Evolutionary conservation across 2,888 invertebrate species (phyloP).

Genomic region (Deilephila porcellus): DNA sequence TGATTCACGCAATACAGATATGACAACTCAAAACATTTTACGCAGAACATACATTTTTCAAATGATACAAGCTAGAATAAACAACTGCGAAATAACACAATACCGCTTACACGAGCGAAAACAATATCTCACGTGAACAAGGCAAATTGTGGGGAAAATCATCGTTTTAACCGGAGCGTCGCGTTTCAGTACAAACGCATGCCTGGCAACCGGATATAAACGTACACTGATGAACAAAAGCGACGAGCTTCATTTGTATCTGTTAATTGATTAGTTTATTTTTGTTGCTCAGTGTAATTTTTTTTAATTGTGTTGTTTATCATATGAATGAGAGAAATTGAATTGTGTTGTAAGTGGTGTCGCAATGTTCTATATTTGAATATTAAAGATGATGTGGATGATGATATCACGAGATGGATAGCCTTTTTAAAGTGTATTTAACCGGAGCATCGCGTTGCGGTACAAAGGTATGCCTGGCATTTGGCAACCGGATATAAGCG

Average conservation of each 20-base stretch:
- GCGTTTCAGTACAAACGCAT: constrained; percentile 8
- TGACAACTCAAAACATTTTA: too few species aligned
- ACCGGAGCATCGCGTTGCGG: background rate
- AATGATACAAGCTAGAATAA: background rate
- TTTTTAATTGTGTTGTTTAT: too few species aligned
- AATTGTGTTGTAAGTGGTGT: too few species aligned
- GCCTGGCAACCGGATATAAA: background rate
- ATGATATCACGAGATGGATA: too few species aligned
- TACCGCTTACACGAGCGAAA: background rate
- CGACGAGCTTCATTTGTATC: background rate
- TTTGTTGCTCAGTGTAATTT: background rate
- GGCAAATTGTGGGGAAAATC: constrained; percentile 31
- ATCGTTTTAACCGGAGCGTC: constrained; percentile 22
- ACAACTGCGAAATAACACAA: constrained; percentile 7
- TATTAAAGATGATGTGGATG: too few species aligned
- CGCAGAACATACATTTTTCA: background rate
- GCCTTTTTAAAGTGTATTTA: background rate
- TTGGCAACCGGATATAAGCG: constrained; percentile 1
- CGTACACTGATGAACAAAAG: constrained; percentile 7
- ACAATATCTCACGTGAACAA: constrained; percentile 27
- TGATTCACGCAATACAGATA: too few species aligned
- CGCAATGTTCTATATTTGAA: too few species aligned
- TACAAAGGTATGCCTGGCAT: background rate
- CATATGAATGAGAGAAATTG: too few species aligned
- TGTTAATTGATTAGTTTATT: constrained; percentile 10